These are phyloP conservation scores for Theonella swinhoei DNA, from an alignment of 37 sponge, comb jelly and placozoan genomes.

Conservation along the genomic window DNA sequence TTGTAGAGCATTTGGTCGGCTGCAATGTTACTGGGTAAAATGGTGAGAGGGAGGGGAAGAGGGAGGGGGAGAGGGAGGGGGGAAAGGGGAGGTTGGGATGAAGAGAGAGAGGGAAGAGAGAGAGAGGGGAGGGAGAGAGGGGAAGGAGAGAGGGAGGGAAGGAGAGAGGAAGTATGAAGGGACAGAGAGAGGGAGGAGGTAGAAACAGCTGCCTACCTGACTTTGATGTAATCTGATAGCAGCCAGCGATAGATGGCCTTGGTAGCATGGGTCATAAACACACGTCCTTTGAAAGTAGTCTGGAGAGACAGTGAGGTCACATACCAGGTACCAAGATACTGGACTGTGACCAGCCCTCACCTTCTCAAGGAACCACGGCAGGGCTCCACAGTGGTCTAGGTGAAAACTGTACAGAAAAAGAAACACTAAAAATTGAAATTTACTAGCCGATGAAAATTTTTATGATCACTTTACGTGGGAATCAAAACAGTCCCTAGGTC, in stretches of 20 bases:
- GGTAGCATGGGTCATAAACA: conserved; percentile 99
- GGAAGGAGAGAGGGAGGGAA: not conserved
- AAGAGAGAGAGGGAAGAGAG: not conserved
- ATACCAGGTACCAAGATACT: not conserved
- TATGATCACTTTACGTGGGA: no score
- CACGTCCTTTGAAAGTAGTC: conserved; percentile 94
- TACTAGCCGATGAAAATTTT: no score
- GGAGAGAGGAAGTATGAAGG: not conserved
- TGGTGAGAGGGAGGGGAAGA: not conserved
- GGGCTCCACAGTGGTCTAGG: conserved; percentile 98
- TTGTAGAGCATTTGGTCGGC: conserved; percentile 93
- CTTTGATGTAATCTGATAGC: conserved; percentile 99
- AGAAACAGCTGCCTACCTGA: conserved; percentile 66
- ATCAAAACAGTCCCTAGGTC: no score
- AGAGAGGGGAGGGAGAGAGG: not conserved
- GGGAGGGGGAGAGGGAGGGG: not conserved
- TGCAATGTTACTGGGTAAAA: conserved; percentile 78
- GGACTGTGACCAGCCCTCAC: conserved; percentile 3
- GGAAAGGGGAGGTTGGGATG: not conserved
- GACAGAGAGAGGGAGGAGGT: not conserved
- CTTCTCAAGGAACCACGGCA: conserved; percentile 98
- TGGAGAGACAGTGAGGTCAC: conserved; percentile 14
- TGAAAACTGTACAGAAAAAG: conserved; percentile 75
- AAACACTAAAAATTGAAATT: not conserved
- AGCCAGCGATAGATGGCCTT: conserved; percentile 99